Conservation (phyloP, 2,113 vertebrate genomes). For the Paradisaea rubra region DNA sequence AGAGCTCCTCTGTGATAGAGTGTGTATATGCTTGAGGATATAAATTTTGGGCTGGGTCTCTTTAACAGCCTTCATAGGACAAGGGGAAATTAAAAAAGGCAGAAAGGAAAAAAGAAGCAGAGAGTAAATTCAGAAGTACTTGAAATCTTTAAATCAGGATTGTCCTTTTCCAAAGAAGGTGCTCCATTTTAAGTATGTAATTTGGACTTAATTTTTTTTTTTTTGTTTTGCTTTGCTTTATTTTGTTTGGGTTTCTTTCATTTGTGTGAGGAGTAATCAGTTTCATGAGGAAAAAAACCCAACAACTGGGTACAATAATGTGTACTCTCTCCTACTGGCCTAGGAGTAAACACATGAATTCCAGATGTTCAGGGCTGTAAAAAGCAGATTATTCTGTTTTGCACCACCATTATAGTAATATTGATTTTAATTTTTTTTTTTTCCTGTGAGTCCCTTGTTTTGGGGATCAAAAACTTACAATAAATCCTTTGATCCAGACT, state of each 20-base stretch:
- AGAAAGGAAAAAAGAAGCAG: background rate
- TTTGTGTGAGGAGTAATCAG: background rate
- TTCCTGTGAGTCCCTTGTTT: background rate
- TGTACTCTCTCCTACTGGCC: background rate
- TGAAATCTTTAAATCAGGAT: background rate
- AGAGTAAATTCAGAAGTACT: background rate
- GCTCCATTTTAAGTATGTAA: background rate
- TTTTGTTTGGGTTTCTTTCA: background rate
- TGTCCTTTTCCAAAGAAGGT: background rate
- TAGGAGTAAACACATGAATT: background rate
- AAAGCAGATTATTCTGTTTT: background rate
- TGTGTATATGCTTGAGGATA: background rate
- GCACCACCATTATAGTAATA: background rate
- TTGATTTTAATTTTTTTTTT: background rate
- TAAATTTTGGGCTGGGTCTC: background rate
- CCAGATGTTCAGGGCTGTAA: background rate
- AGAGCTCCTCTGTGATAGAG: background rate
- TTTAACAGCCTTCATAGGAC: background rate
- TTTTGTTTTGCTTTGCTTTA: background rate
- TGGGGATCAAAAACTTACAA: background rate
- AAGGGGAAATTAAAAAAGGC: background rate
- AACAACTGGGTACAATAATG: background rate
- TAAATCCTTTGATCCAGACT: background rate
- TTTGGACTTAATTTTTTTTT: fast-evolving
- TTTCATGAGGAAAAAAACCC: background rate